Conservation (phyloP, 2,888 invertebrate genomes). For the Pteria penguin region DNA sequence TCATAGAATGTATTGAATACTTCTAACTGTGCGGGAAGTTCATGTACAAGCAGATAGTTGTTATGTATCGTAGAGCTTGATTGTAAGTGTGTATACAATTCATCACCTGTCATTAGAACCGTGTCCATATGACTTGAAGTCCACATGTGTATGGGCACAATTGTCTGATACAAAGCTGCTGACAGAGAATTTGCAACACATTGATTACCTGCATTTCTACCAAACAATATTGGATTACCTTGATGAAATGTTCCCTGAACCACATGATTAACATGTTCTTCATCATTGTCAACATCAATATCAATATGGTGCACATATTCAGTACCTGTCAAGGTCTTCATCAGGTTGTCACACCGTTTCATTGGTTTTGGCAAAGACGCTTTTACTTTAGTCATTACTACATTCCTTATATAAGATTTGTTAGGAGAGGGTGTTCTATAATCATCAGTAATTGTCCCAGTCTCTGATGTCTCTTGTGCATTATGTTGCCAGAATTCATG, state of each 20-base stretch:
- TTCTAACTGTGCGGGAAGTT: background rate
- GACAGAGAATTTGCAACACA: constrained; percentile 16
- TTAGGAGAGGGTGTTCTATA: too few species aligned
- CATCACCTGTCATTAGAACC: constrained; percentile 6
- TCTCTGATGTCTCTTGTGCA: too few species aligned
- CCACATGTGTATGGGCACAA: background rate
- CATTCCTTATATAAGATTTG: too few species aligned
- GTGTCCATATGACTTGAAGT: background rate
- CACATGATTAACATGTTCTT: too few species aligned
- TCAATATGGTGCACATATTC: too few species aligned
- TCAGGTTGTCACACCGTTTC: too few species aligned
- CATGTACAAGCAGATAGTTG: constrained; percentile 3
- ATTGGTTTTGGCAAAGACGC: too few species aligned
- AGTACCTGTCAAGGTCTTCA: too few species aligned
- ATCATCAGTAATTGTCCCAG: too few species aligned
- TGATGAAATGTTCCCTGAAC: constrained; percentile 19
- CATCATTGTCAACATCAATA: too few species aligned
- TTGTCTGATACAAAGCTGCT: background rate
- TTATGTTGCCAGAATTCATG: too few species aligned
- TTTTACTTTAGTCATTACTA: too few species aligned
- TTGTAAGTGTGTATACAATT: constrained; percentile 6
- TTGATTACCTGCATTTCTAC: constrained; percentile 11
- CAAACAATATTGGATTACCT: constrained; percentile 3
- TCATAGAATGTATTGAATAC: constrained; percentile 2
- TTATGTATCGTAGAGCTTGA: background rate